Conservation (phyloP, 2,797 vertebrate species). For the Pseudochromis fuscus region DNA sequence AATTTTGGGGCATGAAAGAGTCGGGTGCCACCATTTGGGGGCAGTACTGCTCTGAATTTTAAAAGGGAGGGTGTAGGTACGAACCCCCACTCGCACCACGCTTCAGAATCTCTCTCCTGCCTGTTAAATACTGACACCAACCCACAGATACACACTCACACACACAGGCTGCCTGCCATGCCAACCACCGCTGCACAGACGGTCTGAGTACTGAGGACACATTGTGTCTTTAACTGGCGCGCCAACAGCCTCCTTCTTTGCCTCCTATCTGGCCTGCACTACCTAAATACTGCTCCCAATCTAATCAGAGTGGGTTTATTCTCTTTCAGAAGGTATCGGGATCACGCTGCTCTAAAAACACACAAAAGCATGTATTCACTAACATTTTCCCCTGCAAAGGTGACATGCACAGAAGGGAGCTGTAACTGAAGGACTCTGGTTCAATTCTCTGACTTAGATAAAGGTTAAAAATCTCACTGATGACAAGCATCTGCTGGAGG, state of each 20-base stretch:
- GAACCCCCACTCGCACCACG: slow-evolving; percentile 66
- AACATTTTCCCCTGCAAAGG: slow-evolving; percentile 37
- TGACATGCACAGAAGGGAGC: slow-evolving; percentile 36
- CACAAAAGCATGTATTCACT: slow-evolving; percentile 65
- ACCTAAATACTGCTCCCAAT: slow-evolving; percentile 63
- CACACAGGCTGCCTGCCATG: slow-evolving; percentile 55
- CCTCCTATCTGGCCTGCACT: slow-evolving; percentile 61
- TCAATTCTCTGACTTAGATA: slow-evolving; percentile 31
- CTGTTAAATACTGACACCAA: slow-evolving; percentile 78
- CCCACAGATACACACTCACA: slow-evolving; percentile 57
- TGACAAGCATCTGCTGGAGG: slow-evolving; percentile 36
- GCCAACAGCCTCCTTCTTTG: slow-evolving; percentile 56
- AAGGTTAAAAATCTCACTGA: slow-evolving; percentile 53
- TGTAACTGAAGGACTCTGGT: slow-evolving; percentile 36
- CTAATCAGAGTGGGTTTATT: slow-evolving; percentile 64
- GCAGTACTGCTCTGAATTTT: slow-evolving; percentile 74
- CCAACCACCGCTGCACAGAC: slow-evolving; percentile 59
- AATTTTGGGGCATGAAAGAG: slow-evolving; percentile 38
- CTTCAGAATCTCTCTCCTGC: slow-evolving; percentile 77
- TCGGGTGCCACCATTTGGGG: slow-evolving; percentile 73
- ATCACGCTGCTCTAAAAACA: slow-evolving; percentile 59
- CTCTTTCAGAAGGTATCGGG: slow-evolving; percentile 52
- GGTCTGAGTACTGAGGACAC: slow-evolving; percentile 75
- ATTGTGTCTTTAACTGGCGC: slow-evolving; percentile 69
- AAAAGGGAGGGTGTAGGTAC: slow-evolving; percentile 53